Conservation (phyloP, 2,888 invertebrate species). For the Anorthoa munda region DNA sequence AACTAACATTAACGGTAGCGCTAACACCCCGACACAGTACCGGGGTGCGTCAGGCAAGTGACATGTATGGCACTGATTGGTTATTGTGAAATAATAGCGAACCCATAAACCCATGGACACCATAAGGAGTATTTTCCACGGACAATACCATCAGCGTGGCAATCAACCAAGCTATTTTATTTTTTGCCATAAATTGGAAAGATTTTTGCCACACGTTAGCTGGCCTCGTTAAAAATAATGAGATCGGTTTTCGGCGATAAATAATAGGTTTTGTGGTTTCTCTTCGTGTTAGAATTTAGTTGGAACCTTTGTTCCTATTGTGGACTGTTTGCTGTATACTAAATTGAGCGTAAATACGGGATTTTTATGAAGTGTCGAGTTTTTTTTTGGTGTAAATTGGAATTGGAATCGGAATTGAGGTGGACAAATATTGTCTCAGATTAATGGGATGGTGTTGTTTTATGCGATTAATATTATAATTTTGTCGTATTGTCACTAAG, state of each 20-base stretch:
- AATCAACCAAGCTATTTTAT: constrained; percentile 81
- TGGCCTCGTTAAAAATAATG: constrained; percentile 89
- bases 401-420: constrained; percentile 21
- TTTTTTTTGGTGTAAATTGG: constrained; percentile 47
- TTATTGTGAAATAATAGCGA: constrained; percentile 87
- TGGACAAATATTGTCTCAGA: constrained; percentile 23
- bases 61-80: constrained; percentile 87
- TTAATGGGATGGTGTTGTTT: constrained; percentile 14
- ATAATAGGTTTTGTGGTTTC: constrained; percentile 76
- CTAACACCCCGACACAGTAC: constrained; percentile 64
- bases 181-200: constrained; percentile 84
- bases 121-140: constrained; percentile 66
- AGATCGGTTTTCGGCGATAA: constrained; percentile 81
- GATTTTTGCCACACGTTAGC: constrained; percentile 82
- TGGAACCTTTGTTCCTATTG: constrained; percentile 58
- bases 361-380: constrained; percentile 46
- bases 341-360: constrained; percentile 61
- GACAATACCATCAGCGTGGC: constrained; percentile 65
- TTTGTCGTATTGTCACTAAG: background rate
- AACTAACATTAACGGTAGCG: constrained; percentile 64
- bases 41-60: constrained; percentile 85
- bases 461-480: constrained; percentile 8
- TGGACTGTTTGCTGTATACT: constrained; percentile 55
- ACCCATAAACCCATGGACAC: constrained; percentile 73
- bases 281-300: constrained; percentile 71